phyloP scores from a whole-genome alignment of 2,797 vertebrate genomes.

The Labroides dimidiatus region DNA sequence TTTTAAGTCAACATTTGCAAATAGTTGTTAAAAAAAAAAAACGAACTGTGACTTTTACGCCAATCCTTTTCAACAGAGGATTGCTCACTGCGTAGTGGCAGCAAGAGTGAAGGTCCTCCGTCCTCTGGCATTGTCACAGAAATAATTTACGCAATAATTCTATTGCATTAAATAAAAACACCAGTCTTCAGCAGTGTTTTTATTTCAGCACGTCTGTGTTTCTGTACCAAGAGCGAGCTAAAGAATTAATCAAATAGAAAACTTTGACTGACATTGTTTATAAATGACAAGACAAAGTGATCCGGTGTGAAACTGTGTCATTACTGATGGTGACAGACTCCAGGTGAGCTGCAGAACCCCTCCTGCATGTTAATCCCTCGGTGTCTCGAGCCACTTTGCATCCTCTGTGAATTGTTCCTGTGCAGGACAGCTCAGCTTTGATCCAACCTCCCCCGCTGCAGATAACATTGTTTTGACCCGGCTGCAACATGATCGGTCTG shows the following conservation, averaged over 20 bases:
- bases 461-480: conserved; percentile 63
- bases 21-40: no score
- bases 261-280: background rate
- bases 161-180: no score
- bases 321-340: conserved; percentile 9
- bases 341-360: conserved; percentile 12
- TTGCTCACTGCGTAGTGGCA: no score
- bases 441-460: conserved; percentile 18
- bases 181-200: no score
- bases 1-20: no score
- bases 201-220: no score
- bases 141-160: background rate
- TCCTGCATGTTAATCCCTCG: conserved; percentile 45
- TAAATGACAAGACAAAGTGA: background rate
- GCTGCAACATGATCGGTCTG: conserved; percentile 59
- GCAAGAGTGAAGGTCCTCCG: no score
- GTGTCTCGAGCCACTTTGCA: conserved; percentile 41
- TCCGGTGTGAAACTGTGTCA: conserved; percentile 8
- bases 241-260: no score
- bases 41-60: no score
- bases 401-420: conserved; percentile 46
- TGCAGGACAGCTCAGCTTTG: conserved; percentile 45
- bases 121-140: background rate
- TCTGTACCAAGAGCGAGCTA: no score
- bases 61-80: no score